A percentile compares a stretch with the other conserved stretches of the same genome.
phyloP scores from a whole-genome alignment of 2,113 vertebrate genomes.

The Cebidichthys violaceus region DNA sequence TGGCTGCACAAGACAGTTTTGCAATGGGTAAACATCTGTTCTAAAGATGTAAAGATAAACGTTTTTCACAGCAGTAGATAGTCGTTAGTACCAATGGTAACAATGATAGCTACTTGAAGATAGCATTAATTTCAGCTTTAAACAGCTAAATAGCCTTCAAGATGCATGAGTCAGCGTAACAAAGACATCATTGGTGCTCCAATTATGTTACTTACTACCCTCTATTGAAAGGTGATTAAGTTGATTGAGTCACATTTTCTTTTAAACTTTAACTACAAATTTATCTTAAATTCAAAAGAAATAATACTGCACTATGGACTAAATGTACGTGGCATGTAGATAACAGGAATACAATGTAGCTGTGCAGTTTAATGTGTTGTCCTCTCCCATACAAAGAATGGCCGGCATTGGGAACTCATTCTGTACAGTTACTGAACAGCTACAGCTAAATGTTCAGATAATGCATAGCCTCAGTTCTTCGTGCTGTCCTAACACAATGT shows the following conservation, averaged over 20 bases:
- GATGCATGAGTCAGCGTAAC: background rate
- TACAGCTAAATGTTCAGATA: slow-evolving; percentile 44
- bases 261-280: background rate
- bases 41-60: background rate
- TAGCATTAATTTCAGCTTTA: background rate
- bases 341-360: slow-evolving; percentile 3
- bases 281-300: background rate
- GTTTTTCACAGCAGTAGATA: background rate
- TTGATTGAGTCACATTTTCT: background rate
- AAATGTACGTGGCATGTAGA: background rate
- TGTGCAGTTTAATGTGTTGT: slow-evolving; percentile 1
- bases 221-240: background rate
- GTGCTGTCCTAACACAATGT: slow-evolving; percentile 8
- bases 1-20: slow-evolving; percentile 12
- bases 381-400: slow-evolving; percentile 1
- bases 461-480: slow-evolving; percentile 59
- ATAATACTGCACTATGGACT: slow-evolving; percentile 8
- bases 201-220: background rate
- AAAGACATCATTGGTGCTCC: background rate
- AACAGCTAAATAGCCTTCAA: slow-evolving; percentile 14
- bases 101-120: background rate
- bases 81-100: slow-evolving; percentile 7
- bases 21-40: background rate
- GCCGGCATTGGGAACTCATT: slow-evolving; percentile 21
- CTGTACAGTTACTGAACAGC: slow-evolving; percentile 49